phyloP scores from a whole-genome alignment of 2,888 invertebrate genomes.

The Lepidocyrtinus sp. region DNA sequence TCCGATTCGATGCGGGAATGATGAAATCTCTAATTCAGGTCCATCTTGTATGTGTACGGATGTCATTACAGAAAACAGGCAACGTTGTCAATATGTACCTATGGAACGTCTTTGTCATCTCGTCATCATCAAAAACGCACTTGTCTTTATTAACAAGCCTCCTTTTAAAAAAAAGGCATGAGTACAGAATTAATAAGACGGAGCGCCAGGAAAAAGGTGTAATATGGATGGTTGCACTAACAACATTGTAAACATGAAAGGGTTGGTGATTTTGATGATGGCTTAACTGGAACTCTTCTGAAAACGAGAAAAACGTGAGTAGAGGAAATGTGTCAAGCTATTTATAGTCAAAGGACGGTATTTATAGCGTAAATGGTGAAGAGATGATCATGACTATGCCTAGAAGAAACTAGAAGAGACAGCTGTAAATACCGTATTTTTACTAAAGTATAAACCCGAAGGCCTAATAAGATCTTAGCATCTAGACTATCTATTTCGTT shows the following conservation, averaged over 20 bases:
- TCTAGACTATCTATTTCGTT: neutral
- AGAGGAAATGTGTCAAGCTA: conserved; percentile 65
- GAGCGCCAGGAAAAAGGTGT: too few species aligned
- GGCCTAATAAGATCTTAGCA: neutral
- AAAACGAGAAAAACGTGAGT: conserved; percentile 63
- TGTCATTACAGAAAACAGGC: neutral
- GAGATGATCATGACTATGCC: neutral
- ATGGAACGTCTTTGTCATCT: neutral
- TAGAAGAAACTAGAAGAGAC: neutral
- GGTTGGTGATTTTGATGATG: conserved; percentile 7
- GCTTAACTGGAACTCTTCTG: conserved; percentile 38
- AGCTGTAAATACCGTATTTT: neutral
- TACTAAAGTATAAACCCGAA: neutral
- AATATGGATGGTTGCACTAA: neutral
- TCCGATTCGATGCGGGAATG: too few species aligned
- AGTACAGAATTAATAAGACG: neutral
- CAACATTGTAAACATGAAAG: neutral
- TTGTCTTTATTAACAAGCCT: neutral
- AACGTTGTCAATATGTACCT: too few species aligned
- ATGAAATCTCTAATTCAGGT: neutral
- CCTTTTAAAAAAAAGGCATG: neutral
- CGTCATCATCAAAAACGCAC: neutral
- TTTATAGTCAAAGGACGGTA: conserved; percentile 62
- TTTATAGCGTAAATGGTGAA: conserved; percentile 26
- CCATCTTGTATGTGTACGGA: neutral